A percentile compares a stretch with the other conserved stretches of the same genome.
Conservation (phyloP, 2,113 vertebrate genomes). For the Holacanthus passer region DNA sequence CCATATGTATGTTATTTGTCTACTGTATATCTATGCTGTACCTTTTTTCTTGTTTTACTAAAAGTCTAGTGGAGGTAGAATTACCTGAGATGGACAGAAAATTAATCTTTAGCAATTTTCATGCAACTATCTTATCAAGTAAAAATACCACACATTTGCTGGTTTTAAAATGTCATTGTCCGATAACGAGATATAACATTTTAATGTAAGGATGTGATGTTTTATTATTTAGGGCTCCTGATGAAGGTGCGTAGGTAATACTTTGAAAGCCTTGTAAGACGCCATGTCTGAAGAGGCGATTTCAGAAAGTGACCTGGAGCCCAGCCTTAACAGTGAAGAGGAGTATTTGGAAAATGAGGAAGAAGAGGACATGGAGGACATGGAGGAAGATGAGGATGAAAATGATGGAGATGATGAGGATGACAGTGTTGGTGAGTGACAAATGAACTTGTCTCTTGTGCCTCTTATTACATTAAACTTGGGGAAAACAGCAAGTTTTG, state of each 20-base stretch:
- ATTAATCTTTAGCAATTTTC: too few species aligned
- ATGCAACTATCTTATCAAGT: too few species aligned
- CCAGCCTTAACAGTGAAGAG: slow-evolving; percentile 94
- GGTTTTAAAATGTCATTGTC: neutral
- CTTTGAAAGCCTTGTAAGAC: slow-evolving; percentile 87
- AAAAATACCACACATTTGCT: neutral
- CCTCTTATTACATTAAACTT: slow-evolving; percentile 12
- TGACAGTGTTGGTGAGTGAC: slow-evolving; percentile 74
- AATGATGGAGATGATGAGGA: slow-evolving; percentile 88
- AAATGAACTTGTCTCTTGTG: neutral
- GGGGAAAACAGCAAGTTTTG: neutral
- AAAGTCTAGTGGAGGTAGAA: too few species aligned
- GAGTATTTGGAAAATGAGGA: slow-evolving; percentile 93
- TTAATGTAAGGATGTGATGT: neutral
- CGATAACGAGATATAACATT: neutral
- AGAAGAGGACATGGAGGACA: slow-evolving; percentile 90
- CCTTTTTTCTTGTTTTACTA: neutral
- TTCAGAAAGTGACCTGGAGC: slow-evolving; percentile 98
- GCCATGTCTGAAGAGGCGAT: slow-evolving; percentile 98
- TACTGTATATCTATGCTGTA: neutral
- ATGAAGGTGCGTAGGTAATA: slow-evolving; percentile 95
- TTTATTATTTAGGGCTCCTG: slow-evolving; percentile 54
- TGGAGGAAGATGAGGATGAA: slow-evolving; percentile 90
- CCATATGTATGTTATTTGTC: neutral
- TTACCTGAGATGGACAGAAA: too few species aligned